A percentile compares a stretch with the other conserved stretches of the same genome.
Evolutionary conservation across 2,888 invertebrate genomes (phyloP).

Genomic region (Phyto melanocephala): DNA sequence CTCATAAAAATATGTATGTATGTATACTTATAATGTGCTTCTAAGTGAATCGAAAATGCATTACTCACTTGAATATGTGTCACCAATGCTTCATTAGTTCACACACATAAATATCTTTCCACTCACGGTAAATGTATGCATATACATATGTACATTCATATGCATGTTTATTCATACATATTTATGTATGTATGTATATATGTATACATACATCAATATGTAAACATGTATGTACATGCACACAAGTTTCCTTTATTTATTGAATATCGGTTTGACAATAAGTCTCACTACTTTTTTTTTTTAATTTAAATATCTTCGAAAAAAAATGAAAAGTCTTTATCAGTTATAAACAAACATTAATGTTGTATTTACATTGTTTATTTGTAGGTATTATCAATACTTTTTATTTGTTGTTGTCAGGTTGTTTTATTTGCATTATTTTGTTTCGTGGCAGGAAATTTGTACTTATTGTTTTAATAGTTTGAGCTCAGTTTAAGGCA

Average conservation of each 20-base stretch:
- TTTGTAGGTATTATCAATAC: background rate
- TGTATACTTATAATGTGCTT: conserved; percentile 30
- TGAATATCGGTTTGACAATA: background rate
- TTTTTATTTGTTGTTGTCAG: conserved; percentile 19
- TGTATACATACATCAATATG: no score
- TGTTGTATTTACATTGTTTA: conserved; percentile 9
- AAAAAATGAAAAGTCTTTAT: conserved; percentile 40
- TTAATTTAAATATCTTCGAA: no score
- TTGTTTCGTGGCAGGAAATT: background rate
- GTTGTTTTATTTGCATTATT: background rate
- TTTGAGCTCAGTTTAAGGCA: background rate
- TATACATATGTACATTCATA: background rate
- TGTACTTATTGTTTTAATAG: background rate
- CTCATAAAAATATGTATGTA: conserved; percentile 43
- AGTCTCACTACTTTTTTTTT: no score
- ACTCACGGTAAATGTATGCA: background rate
- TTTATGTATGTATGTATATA: no score
- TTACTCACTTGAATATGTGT: conserved; percentile 57
- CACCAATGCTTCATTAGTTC: conserved; percentile 37
- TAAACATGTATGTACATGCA: no score
- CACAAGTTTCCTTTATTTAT: background rate
- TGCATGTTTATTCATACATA: no score
- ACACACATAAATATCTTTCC: background rate
- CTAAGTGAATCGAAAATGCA: conserved; percentile 29
- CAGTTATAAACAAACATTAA: conserved; percentile 11